These are phyloP conservation scores for Noctua fimbriata DNA, from an alignment of 2,888 invertebrate genomes.

Conservation along the genomic window DNA sequence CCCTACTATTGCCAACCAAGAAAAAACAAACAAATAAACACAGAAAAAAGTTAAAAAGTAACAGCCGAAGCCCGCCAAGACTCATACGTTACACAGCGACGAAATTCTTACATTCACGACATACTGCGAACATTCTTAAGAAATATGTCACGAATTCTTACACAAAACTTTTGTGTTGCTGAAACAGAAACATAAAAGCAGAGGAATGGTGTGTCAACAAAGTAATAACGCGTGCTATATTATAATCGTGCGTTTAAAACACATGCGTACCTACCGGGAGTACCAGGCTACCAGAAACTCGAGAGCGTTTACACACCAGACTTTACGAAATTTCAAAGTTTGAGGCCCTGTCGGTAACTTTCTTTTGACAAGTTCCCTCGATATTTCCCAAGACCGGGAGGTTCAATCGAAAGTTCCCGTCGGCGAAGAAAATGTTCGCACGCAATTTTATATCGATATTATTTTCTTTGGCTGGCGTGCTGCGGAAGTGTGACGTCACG, in stretches of 20 bases:
- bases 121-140: conserved; percentile 55
- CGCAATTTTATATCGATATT: conserved; percentile 53
- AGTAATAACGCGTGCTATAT: conserved; percentile 58
- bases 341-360: conserved; percentile 74
- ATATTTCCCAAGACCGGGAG: conserved; percentile 66
- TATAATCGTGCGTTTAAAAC: conserved; percentile 58
- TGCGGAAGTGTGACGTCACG: conserved; percentile 49
- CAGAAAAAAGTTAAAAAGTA: conserved; percentile 16
- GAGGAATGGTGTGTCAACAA: conserved; percentile 57
- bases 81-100: conserved; percentile 26
- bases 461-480: conserved; percentile 38
- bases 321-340: conserved; percentile 73
- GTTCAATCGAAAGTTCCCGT: conserved; percentile 69
- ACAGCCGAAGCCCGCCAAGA: conserved; percentile 21
- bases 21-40: not conserved
- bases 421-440: conserved; percentile 45
- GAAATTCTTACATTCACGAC: conserved; percentile 44
- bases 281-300: conserved; percentile 13
- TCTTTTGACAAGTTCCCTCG: conserved; percentile 76
- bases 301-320: conserved; percentile 69
- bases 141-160: conserved; percentile 63
- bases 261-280: conserved; percentile 56
- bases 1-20: not conserved
- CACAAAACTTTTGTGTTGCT: conserved; percentile 56
- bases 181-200: conserved; percentile 57